Evolutionary conservation across 2,888 invertebrate genomes (phyloP), one percentile per base, ranked within the genome.

Genomic region (Kuschelorhynchus macadamiae): DNA sequence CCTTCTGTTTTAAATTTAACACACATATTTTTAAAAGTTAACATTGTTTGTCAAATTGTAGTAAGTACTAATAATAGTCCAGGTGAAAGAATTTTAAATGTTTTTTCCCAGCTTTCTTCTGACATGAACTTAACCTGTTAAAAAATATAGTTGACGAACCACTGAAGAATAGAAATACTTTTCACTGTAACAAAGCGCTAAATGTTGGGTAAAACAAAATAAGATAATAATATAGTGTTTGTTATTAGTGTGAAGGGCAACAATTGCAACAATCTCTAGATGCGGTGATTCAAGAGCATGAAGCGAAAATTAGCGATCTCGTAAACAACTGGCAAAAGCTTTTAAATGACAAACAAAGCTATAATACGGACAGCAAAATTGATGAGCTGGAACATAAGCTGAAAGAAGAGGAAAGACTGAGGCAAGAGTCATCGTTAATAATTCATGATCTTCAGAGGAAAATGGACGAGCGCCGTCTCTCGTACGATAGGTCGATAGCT

Each of bases 231-330:
- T 78, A 20, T 78, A 78, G 11, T 80, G 80, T 36, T 36, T 36
- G 9, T 36, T 36, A 36, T 36, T 39, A 50, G 33, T 30, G 32
- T 3, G 81, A 81, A 63, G 80, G 77, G 7, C 47, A 44, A 3
- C 76, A 77, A 14, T 69, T 81, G 30, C 78, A 82, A 53, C 76
- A 74, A 18, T 72, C 75, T 21, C 59, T 82, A 25, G 77, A 81
- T 5, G 74, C 74, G 3, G 75, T 77, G 0, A 76, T 79, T 14
- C 70, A 64, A 7, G 77, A 80, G 66, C 78, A 77, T 32, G 73
- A 80, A 16, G 62, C 64, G 44, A 78, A 79, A 69, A 79, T 81
- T 20, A 75, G 73, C 16, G 76, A 79, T 12, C 60, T 79, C 2
- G 72, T 79, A 2, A 55, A 56, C 8, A 76, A 77, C 12, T 79